Percentiles rank a stretch among this genome's conserved stretches.
phyloP scores from a whole-genome alignment of 2,113 vertebrate species.

The Corythaeola cristata region DNA sequence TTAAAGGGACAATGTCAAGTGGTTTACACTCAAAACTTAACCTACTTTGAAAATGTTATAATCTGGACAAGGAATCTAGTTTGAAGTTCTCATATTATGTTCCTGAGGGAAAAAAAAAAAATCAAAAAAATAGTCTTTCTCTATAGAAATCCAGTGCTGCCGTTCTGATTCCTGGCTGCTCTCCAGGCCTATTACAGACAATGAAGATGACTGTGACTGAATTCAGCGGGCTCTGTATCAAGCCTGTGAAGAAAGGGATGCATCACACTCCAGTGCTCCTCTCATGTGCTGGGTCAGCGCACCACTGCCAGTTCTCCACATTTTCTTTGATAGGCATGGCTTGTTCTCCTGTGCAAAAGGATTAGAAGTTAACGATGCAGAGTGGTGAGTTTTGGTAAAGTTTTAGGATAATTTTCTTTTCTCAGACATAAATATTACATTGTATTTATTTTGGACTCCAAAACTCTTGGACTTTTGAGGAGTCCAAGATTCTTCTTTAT shows the following conservation, averaged over 20 bases:
- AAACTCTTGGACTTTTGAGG: neutral
- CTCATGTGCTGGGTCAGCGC: neutral
- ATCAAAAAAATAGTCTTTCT: neutral
- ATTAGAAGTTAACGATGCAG: neutral
- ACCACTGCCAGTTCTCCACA: neutral
- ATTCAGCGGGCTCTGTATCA: neutral
- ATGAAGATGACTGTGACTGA: neutral
- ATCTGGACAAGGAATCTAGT: neutral
- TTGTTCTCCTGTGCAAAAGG: neutral
- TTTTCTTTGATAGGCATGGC: neutral
- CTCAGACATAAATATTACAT: neutral
- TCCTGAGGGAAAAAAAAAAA: neutral
- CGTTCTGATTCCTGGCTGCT: neutral
- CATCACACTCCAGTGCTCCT: neutral
- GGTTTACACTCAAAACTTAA: slow-evolving; percentile 27
- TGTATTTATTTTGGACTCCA: neutral
- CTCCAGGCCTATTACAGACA: neutral
- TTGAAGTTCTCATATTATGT: neutral
- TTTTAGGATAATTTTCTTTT: neutral
- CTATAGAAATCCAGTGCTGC: neutral
- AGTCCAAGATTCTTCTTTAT: neutral
- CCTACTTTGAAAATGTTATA: slow-evolving; percentile 32
- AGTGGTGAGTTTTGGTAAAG: neutral
- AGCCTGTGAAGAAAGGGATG: neutral
- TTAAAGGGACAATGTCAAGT: slow-evolving; percentile 26